These are phyloP conservation scores for Rhabditophanes sp. DNA, from an alignment of 2,888 invertebrate genomes.

Conservation along the genomic window DNA sequence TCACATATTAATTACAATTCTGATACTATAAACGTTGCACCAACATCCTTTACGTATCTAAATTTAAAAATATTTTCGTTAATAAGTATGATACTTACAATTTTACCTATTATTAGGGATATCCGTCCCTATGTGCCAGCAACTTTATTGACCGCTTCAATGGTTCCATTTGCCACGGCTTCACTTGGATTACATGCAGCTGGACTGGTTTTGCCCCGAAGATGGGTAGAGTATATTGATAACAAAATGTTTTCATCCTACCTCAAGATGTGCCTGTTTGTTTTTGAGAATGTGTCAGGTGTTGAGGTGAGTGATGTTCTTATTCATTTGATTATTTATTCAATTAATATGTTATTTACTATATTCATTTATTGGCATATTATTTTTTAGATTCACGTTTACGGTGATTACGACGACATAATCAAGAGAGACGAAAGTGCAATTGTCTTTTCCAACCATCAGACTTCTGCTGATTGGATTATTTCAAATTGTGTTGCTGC, in stretches of 20 bases:
- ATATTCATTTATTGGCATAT: not conserved
- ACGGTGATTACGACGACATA: constrained; percentile 20
- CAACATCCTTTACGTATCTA: too few species aligned
- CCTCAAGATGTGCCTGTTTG: constrained; percentile 32
- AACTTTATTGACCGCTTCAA: constrained; percentile 7
- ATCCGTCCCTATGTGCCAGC: constrained; percentile 10
- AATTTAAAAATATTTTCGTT: too few species aligned
- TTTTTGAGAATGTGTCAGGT: constrained; percentile 33
- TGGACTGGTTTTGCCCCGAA: constrained; percentile 21
- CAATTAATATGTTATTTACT: constrained; percentile 2
- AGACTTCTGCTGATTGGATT: constrained; percentile 33
- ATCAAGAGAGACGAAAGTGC: constrained; percentile 15
- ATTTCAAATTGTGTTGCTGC: constrained; percentile 30
- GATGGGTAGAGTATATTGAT: constrained; percentile 15
- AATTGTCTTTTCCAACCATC: constrained; percentile 33
- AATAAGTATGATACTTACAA: too few species aligned
- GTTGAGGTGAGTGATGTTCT: constrained; percentile 11
- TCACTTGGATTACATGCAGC: constrained; percentile 20
- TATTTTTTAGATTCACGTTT: constrained; percentile 16
- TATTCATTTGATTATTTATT: not conserved
- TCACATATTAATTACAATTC: too few species aligned
- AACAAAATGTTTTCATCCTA: constrained; percentile 26
- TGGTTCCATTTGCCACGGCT: constrained; percentile 30
- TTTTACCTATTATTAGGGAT: too few species aligned
- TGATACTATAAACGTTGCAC: too few species aligned